Evolutionary conservation across 2,113 vertebrate genomes (phyloP).

Genomic region (Eptesicus fuscus): DNA sequence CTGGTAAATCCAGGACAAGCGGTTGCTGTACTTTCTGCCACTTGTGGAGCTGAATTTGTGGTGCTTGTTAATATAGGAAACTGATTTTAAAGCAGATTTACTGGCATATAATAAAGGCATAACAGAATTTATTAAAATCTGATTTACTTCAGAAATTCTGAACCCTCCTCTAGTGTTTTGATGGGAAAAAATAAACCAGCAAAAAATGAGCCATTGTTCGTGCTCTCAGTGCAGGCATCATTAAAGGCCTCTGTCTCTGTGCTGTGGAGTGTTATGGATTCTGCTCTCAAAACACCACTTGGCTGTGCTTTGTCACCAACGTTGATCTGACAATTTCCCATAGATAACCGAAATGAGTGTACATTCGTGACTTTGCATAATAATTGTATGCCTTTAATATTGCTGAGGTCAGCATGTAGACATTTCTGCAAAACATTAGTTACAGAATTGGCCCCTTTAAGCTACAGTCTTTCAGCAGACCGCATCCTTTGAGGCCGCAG

Average conservation of each 20-base stretch:
- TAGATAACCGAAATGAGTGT: constrained; percentile 50
- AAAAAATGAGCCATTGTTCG: constrained; percentile 53
- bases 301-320: constrained; percentile 57
- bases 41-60: constrained; percentile 47
- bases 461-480: constrained; percentile 35
- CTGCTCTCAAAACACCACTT: constrained; percentile 51
- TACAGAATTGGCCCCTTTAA: constrained; percentile 51
- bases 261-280: constrained; percentile 52
- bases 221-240: constrained; percentile 44
- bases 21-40: constrained; percentile 15
- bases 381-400: constrained; percentile 63
- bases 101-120: constrained; percentile 39
- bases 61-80: constrained; percentile 40
- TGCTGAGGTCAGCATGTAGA: constrained; percentile 63
- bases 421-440: constrained; percentile 59
- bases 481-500: constrained; percentile 13
- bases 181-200: constrained; percentile 46
- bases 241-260: constrained; percentile 67
- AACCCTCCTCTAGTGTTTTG: constrained; percentile 33
- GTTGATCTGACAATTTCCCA: constrained; percentile 55
- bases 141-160: constrained; percentile 57
- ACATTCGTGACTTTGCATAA: constrained; percentile 62
- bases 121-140: constrained; percentile 61
- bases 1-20: background rate
- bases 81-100: constrained; percentile 28